phyloP scores from a whole-genome alignment of 1,140 invertebrate species.

The Goniozus legneri region DNA sequence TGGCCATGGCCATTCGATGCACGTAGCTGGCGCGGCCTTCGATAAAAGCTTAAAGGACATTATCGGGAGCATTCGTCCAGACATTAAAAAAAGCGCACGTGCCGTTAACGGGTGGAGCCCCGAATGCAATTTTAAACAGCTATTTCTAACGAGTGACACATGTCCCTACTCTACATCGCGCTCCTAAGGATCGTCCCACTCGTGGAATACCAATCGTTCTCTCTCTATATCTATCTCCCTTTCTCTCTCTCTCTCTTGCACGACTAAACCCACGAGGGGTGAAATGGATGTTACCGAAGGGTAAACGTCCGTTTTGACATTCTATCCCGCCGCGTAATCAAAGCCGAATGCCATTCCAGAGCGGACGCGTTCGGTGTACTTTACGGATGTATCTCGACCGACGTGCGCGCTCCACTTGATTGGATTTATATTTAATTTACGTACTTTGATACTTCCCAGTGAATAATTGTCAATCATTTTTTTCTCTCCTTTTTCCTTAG shows the following conservation, averaged over 20 bases:
- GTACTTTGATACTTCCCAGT: too few relatives aligned
- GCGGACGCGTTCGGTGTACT: too few relatives aligned
- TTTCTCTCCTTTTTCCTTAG: too few relatives aligned
- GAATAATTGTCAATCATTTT: too few relatives aligned
- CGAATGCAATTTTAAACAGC: slow-evolving; percentile 55
- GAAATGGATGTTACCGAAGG: slow-evolving; percentile 5
- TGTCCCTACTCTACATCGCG: slow-evolving; percentile 43
- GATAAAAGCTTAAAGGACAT: slow-evolving; percentile 55
- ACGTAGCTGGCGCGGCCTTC: slow-evolving; percentile 49
- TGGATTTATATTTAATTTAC: too few relatives aligned
- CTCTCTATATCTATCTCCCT: slow-evolving; percentile 1
- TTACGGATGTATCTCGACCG: too few relatives aligned
- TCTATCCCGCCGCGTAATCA: slow-evolving; percentile 9
- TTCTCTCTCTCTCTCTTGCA: background rate
- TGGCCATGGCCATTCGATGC: slow-evolving; percentile 42
- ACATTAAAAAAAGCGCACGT: slow-evolving; percentile 55
- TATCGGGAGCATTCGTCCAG: slow-evolving; percentile 47
- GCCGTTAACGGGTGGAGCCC: slow-evolving; percentile 40
- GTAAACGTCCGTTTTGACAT: slow-evolving; percentile 7
- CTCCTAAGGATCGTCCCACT: slow-evolving; percentile 27
- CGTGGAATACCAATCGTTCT: slow-evolving; percentile 45
- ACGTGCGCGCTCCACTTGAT: too few relatives aligned
- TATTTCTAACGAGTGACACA: slow-evolving; percentile 51
- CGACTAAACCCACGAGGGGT: background rate
- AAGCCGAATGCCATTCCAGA: slow-evolving; percentile 13